A percentile compares a stretch with the other conserved stretches of the same genome.
These are phyloP conservation scores for Hypercompe scribonia DNA, from an alignment of 2,888 invertebrate species.

Conservation along the genomic window DNA sequence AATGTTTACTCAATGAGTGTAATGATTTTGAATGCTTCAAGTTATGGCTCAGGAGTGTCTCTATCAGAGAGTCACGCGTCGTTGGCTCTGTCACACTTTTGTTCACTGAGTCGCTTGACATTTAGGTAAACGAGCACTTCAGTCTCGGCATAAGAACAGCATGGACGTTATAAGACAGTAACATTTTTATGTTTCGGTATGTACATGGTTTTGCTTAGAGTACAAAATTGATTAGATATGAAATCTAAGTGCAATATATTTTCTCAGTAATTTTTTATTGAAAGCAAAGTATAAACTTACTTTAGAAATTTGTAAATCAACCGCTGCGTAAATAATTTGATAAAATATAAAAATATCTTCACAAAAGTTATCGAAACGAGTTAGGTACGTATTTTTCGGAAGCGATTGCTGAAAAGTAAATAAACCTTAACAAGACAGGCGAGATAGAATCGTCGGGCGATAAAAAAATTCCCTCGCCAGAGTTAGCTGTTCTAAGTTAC, in stretches of 20 bases:
- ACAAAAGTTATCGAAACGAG: constrained; percentile 11
- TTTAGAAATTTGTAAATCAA: background rate
- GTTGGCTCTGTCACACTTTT: constrained; percentile 65
- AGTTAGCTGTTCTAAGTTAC: constrained; percentile 63
- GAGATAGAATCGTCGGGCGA: constrained; percentile 49
- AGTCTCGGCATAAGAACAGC: constrained; percentile 49
- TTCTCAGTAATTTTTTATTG: constrained; percentile 13
- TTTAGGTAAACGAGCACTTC: constrained; percentile 50
- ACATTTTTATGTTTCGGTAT: constrained; percentile 38
- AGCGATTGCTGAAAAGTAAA: constrained; percentile 34
- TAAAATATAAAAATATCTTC: constrained; percentile 8
- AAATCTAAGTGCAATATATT: constrained; percentile 24
- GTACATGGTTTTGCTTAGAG: constrained; percentile 17
- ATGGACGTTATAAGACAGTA: constrained; percentile 53
- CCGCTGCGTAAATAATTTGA: constrained; percentile 19
- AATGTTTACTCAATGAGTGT: constrained; percentile 15
- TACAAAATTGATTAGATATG: constrained; percentile 30
- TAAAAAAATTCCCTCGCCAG: constrained; percentile 59
- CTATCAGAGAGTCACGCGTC: constrained; percentile 72
- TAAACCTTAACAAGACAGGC: constrained; percentile 46
- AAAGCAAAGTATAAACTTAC: constrained; percentile 19
- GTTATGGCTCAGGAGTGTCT: constrained; percentile 48
- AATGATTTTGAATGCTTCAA: constrained; percentile 42
- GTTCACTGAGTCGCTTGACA: constrained; percentile 61
- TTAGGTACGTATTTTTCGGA: constrained; percentile 27